Percentiles rank a stretch among this genome's conserved stretches.
Evolutionary conservation across 2,113 vertebrate genomes (phyloP).

Genomic region (Brienomyrus brachyistius): DNA sequence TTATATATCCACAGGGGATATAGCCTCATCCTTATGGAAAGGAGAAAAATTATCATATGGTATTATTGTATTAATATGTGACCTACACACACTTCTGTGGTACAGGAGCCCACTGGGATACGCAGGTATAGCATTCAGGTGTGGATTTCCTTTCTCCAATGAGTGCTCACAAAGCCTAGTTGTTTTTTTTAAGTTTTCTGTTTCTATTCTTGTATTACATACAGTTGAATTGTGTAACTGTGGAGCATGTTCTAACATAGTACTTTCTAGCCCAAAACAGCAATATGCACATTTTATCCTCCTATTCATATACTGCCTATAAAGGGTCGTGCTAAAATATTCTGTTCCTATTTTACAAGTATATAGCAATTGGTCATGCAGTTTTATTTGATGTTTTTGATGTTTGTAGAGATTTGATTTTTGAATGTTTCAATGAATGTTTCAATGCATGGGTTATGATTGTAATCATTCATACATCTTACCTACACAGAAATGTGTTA

Average conservation of each 20-base stretch:
- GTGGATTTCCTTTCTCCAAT: not conserved
- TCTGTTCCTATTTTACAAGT: not conserved
- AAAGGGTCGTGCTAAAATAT: not conserved
- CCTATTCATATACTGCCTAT: not conserved
- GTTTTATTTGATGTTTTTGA: not conserved
- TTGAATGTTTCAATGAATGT: not conserved
- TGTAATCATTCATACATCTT: not conserved
- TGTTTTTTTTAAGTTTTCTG: not conserved
- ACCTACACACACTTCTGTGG: not conserved
- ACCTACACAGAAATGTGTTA: not conserved
- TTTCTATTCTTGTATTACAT: not conserved
- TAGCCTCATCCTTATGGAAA: not conserved
- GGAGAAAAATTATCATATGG: not conserved
- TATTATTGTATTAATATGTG: not conserved
- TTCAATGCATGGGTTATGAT: not conserved
- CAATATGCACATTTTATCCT: not conserved
- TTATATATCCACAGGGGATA: not conserved
- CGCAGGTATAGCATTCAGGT: not conserved
- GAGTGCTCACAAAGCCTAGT: not conserved
- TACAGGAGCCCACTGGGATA: not conserved
- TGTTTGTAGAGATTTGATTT: not conserved
- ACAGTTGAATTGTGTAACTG: not conserved
- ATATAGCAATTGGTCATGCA: not conserved
- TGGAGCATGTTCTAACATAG: not conserved
- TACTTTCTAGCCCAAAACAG: not conserved